Evolutionary conservation across 2,797 vertebrate species (phyloP).

Genomic region (Cryptoprocta ferox): DNA sequence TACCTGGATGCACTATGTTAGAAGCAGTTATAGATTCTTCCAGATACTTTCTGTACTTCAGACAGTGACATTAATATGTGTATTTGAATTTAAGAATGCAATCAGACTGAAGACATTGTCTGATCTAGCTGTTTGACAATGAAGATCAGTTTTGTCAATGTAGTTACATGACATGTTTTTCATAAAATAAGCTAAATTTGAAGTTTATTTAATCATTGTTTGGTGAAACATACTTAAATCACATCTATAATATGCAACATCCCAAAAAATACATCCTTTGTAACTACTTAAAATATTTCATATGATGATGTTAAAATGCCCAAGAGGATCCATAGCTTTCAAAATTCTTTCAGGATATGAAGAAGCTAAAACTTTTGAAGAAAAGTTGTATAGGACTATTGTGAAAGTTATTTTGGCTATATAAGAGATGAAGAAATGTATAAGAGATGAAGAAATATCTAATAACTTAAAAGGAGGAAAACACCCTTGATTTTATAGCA

Average conservation of each 20-base stretch:
- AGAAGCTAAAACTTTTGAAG: neutral
- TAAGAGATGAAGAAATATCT: neutral
- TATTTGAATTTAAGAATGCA: slow-evolving; percentile 41
- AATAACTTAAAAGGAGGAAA: neutral
- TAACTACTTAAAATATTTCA: slow-evolving; percentile 36
- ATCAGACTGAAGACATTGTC: neutral
- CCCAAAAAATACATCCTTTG: neutral
- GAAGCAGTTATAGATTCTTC: slow-evolving; percentile 14
- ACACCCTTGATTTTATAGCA: neutral
- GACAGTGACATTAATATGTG: neutral
- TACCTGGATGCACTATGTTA: neutral
- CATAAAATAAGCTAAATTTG: slow-evolving; percentile 34
- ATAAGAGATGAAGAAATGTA: neutral
- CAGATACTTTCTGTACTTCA: neutral
- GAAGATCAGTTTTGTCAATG: slow-evolving; percentile 17
- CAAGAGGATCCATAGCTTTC: neutral
- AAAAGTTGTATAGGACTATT: slow-evolving; percentile 4
- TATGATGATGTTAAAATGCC: neutral
- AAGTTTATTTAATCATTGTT: slow-evolving; percentile 31
- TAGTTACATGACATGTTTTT: slow-evolving; percentile 20
- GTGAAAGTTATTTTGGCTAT: slow-evolving; percentile 23
- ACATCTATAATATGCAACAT: neutral
- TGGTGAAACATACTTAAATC: slow-evolving; percentile 31
- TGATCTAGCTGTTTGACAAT: slow-evolving; percentile 21
- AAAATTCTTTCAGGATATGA: neutral